phyloP scores from a whole-genome alignment of 2,888 invertebrate genomes.

The Xanthia icteritia region DNA sequence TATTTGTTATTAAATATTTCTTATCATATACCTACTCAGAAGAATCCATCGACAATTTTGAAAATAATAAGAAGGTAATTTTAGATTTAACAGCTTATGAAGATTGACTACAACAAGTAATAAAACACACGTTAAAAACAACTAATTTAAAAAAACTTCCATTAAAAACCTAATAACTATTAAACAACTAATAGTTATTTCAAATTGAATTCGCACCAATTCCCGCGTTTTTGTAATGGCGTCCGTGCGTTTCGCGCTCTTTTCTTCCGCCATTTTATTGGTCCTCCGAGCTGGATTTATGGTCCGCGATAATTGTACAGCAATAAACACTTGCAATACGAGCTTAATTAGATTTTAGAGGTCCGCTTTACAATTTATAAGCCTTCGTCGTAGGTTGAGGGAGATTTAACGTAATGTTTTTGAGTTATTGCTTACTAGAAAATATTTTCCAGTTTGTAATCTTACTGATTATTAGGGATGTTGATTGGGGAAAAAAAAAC shows the following conservation, averaged over 20 bases:
- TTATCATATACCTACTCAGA: background rate
- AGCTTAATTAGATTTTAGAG: slow-evolving; percentile 79
- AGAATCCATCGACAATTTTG: background rate
- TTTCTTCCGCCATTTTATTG: slow-evolving; percentile 79
- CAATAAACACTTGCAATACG: slow-evolving; percentile 81
- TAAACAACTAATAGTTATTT: slow-evolving; percentile 64
- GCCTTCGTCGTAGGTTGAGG: slow-evolving; percentile 37
- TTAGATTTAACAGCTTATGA: slow-evolving; percentile 16
- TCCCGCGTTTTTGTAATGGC: slow-evolving; percentile 65
- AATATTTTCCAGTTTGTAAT: background rate
- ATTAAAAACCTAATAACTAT: slow-evolving; percentile 53
- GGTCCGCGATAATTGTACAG: slow-evolving; percentile 75
- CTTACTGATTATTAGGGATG: background rate
- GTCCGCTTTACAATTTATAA: slow-evolving; percentile 69
- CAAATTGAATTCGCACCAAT: slow-evolving; percentile 58
- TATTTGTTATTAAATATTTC: background rate
- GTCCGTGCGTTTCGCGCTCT: slow-evolving; percentile 71
- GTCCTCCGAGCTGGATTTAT: slow-evolving; percentile 82
- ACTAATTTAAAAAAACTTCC: slow-evolving; percentile 35
- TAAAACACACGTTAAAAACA: slow-evolving; percentile 23
- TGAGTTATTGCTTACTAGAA: background rate
- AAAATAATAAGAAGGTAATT: slow-evolving; percentile 7
- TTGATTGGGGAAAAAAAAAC: no score
- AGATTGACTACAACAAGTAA: background rate
- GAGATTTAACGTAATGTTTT: slow-evolving; percentile 21